phyloP scores from a whole-genome alignment of 2,888 invertebrate species.

The Nebria salina region DNA sequence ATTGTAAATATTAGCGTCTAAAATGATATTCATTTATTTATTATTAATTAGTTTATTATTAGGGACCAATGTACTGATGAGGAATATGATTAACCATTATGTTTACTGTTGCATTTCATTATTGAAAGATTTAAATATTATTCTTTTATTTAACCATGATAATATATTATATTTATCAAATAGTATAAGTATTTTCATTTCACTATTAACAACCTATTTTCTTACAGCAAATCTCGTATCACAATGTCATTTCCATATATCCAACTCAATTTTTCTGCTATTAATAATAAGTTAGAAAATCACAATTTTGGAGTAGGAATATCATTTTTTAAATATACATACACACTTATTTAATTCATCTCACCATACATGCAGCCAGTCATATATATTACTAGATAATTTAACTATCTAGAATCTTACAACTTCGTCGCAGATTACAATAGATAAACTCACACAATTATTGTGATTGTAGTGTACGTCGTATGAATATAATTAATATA shows the following conservation, averaged over 20 bases:
- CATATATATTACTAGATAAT: too few species aligned
- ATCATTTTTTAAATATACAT: too few species aligned
- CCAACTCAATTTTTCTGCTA: not conserved
- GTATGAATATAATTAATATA: too few species aligned
- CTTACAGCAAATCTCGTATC: not conserved
- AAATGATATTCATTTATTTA: slow-evolving; percentile 44
- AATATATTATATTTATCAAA: slow-evolving; percentile 32
- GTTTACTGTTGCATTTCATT: slow-evolving; percentile 38
- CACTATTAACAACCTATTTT: slow-evolving; percentile 6
- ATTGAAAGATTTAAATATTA: slow-evolving; percentile 25
- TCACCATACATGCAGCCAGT: too few species aligned
- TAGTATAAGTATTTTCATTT: slow-evolving; percentile 4
- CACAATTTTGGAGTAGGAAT: too few species aligned
- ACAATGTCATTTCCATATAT: not conserved
- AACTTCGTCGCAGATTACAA: too few species aligned
- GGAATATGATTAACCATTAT: slow-evolving; percentile 10
- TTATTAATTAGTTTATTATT: slow-evolving; percentile 17
- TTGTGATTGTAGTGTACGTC: too few species aligned
- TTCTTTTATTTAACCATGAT: slow-evolving; percentile 43
- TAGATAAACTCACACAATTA: too few species aligned
- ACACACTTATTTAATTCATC: too few species aligned
- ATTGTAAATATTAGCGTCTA: slow-evolving; percentile 23
- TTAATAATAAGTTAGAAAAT: too few species aligned
- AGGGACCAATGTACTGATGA: slow-evolving; percentile 40
- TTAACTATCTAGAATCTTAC: too few species aligned